Conservation (phyloP, 2,113 vertebrate genomes). For the Alligator sinensis region DNA sequence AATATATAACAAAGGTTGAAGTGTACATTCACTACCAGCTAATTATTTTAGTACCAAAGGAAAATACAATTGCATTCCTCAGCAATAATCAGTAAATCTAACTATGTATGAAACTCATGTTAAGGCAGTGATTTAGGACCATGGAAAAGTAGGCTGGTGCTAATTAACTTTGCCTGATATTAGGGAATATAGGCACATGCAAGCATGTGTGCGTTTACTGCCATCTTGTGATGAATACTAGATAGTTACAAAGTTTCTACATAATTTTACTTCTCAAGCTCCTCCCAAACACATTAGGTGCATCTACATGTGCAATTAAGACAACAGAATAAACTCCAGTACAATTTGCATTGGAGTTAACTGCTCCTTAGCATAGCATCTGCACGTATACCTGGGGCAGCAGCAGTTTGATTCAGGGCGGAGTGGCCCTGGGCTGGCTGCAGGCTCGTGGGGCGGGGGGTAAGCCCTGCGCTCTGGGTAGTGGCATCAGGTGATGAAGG, state of each 20-base stretch:
- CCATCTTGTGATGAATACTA: not conserved
- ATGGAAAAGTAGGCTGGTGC: not conserved
- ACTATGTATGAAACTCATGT: not conserved
- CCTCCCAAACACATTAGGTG: too few species aligned
- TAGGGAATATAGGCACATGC: not conserved
- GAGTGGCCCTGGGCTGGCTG: too few species aligned
- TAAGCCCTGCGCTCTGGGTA: too few species aligned
- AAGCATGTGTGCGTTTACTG: not conserved
- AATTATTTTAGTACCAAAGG: not conserved
- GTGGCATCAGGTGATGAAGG: too few species aligned
- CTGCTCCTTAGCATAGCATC: too few species aligned
- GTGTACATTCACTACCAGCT: not conserved
- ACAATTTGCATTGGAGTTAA: too few species aligned
- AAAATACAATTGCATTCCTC: not conserved
- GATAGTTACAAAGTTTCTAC: not conserved
- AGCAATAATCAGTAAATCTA: not conserved
- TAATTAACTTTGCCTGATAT: fast-evolving
- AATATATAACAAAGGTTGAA: not conserved
- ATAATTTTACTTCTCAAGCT: not conserved
- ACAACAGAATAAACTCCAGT: too few species aligned
- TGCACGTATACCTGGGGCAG: too few species aligned
- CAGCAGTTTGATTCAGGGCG: too few species aligned
- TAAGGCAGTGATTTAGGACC: not conserved
- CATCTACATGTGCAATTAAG: too few species aligned
- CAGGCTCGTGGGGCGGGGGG: too few species aligned